Base-by-base conservation (phyloP, 2,888 invertebrate species). In the Selenia dentaria region DNA sequence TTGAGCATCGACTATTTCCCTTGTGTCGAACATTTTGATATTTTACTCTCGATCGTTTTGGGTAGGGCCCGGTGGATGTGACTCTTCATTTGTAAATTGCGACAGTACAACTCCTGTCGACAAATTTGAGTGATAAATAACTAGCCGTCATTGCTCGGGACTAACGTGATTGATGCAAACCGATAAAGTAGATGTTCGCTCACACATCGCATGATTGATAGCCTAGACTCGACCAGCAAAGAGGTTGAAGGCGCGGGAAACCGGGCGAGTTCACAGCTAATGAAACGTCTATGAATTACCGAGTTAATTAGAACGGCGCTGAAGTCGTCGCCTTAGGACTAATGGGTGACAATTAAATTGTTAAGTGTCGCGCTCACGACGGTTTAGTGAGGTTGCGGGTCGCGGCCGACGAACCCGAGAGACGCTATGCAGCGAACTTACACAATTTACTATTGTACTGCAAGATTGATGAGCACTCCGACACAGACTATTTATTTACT, bases 281-380 rank as follows among this genome's bases (percentile, higher is more conserved):
- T 82, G 78, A 79, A 79, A 80, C 64, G 66, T 76, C 79, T 74
- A 79, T 80, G 76, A 82, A 76, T 77, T 76, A 74, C 69, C 47
- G 70, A 73, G 77, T 79, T 80, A 80, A 81, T 83, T 81, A 79
- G 81, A 79, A 77, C 70, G 64, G 67, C 70, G 70, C 72, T 71
- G 68, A 67, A 67, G 70, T 74, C 76, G 70, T 74, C 80, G 82
- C 79, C 77, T 80, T 64, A 79, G 74, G 72, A 81, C 81, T 84
- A 84, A 87, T 85, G 83, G 83, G 81, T 70, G 78, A 81, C 82
- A 86, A 87, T 88, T 85, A 86, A 83, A 87, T 85, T 80, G 83
- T 84, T 77, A 82, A 83, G 77, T 79, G 83, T 82, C 79, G 76
- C 72, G 75, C 70, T 79, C 75, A 70, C 76, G 78, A 80, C 81